Evolutionary conservation across 1,140 invertebrate species (phyloP), one percentile per base, ranked within the genome.

Genomic region (Lepidurus arcticus): DNA sequence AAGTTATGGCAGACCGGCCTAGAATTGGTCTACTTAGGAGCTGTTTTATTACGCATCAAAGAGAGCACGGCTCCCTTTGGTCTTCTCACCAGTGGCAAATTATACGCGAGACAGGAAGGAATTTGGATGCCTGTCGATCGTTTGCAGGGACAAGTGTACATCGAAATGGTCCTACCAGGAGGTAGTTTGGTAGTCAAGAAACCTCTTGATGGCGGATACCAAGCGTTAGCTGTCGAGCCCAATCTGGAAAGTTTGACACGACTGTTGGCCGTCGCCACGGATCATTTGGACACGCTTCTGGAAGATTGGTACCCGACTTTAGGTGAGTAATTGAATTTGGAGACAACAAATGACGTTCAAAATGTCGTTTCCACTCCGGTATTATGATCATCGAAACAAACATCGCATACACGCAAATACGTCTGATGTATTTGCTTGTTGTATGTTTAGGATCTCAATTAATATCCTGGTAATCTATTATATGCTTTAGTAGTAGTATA

Each of bases 261-360:
- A 83, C 84, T 99, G 16, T 84, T 99, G 73, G 93, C 96, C 0
- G 85, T 97, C 21, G 90, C 95, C n/a, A 94, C 98, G 0, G 96
- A 98, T 84, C 96, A 98, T 84, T 94, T 99, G 81, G 98, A 99
- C 84, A 92, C 96, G 76, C 85, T 99, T 34, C 85, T 99, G 0
- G 98, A 99, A 85, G 98, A 99, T 85, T 99, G 98, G 97, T 98
- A 97, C 86, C 96, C 96, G 0, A 94, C 94, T 0, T 86, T 97
- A 73, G 92, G 81, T 82, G 79, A 80, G 73, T 34, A 34, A 3
- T 34, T 34, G 34, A 34, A 34, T 34, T 34, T 34, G 34, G 4
- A 34, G 34, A 34, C 34, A 34, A 0, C 2, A 3, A 34, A 3
- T 34, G 16, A 76, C 42, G 13, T 75, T 16, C 2, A 16, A 65